Evolutionary conservation across 2,888 invertebrate species (phyloP).

Genomic region (Pediacus dermestoides): DNA sequence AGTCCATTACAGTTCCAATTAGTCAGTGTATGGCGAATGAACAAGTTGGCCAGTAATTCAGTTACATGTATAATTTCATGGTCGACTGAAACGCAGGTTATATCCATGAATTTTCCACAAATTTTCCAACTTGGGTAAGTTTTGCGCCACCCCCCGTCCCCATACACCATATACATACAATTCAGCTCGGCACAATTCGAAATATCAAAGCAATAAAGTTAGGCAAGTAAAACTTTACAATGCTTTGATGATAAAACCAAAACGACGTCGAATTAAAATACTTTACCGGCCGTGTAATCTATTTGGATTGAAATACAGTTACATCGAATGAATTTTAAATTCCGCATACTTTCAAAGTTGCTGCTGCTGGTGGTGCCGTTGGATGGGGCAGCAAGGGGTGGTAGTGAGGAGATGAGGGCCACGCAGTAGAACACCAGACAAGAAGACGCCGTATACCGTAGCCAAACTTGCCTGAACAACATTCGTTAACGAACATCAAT

Average conservation of each 20-base stretch:
- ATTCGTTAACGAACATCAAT: constrained; percentile 52
- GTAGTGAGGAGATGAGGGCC: too few species aligned
- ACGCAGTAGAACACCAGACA: constrained; percentile 1
- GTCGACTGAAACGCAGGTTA: constrained; percentile 18
- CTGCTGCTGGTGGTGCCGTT: constrained; percentile 2
- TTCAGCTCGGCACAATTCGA: too few species aligned
- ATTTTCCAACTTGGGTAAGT: too few species aligned
- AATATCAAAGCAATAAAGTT: constrained; percentile 27
- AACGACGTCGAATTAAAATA: constrained; percentile 36
- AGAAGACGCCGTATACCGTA: too few species aligned
- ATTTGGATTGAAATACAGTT: constrained; percentile 42
- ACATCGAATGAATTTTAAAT: constrained; percentile 35
- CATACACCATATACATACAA: too few species aligned
- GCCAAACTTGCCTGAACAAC: constrained; percentile 35
- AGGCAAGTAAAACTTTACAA: constrained; percentile 29
- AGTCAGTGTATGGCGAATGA: constrained; percentile 15
- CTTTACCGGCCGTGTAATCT: constrained; percentile 39
- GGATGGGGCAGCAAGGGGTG: too few species aligned
- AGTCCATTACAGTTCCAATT: constrained; percentile 19
- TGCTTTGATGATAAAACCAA: constrained; percentile 32
- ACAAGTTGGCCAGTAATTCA: constrained; percentile 18
- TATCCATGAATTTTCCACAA: too few species aligned
- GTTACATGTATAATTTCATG: constrained; percentile 28
- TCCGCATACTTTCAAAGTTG: constrained; percentile 15
- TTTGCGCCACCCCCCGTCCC: too few species aligned